These are phyloP conservation scores for Rhingia campestris DNA, from an alignment of 2,888 invertebrate species.

Conservation along the genomic window DNA sequence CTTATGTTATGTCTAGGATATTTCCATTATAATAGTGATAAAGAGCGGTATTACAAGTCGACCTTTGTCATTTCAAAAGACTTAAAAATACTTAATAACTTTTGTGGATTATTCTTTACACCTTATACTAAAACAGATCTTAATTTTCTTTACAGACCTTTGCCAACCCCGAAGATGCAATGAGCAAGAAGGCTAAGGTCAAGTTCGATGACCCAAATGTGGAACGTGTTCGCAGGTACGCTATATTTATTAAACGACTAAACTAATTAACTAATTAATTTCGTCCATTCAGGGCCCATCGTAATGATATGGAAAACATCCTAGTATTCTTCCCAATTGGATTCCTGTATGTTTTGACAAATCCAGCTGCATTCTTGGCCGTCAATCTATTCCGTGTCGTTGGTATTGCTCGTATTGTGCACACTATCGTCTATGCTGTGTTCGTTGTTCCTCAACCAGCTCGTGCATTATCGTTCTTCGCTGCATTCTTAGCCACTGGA, in stretches of 20 bases:
- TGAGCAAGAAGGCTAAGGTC: slow-evolving; percentile 76
- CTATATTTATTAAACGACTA: not conserved
- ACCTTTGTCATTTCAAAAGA: too few relatives aligned
- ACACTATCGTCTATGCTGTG: slow-evolving; percentile 85
- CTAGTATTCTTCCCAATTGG: slow-evolving; percentile 84
- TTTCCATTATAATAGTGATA: too few relatives aligned
- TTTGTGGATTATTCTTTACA: not conserved
- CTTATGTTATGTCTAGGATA: too few relatives aligned
- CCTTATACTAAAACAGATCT: not conserved
- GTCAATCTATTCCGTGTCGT: slow-evolving; percentile 84
- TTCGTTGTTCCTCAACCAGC: slow-evolving; percentile 84
- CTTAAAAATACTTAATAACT: not conserved
- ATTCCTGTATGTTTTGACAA: slow-evolving; percentile 83
- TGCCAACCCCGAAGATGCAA: slow-evolving; percentile 83
- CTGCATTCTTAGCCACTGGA: slow-evolving; percentile 81
- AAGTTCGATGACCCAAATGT: slow-evolving; percentile 82
- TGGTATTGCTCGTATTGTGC: slow-evolving; percentile 83
- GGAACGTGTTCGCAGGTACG: slow-evolving; percentile 82
- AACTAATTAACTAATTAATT: not conserved
- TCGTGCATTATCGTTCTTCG: slow-evolving; percentile 83
- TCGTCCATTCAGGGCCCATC: slow-evolving; percentile 83
- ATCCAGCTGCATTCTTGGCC: slow-evolving; percentile 83
- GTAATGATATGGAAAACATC: slow-evolving; percentile 86
- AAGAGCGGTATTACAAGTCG: too few relatives aligned
- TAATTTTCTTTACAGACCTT: slow-evolving; percentile 81